Percentiles rank a stretch among this genome's conserved stretches.
phyloP scores from a whole-genome alignment of 2,113 vertebrate genomes.

The Chlamydotis undulata region DNA sequence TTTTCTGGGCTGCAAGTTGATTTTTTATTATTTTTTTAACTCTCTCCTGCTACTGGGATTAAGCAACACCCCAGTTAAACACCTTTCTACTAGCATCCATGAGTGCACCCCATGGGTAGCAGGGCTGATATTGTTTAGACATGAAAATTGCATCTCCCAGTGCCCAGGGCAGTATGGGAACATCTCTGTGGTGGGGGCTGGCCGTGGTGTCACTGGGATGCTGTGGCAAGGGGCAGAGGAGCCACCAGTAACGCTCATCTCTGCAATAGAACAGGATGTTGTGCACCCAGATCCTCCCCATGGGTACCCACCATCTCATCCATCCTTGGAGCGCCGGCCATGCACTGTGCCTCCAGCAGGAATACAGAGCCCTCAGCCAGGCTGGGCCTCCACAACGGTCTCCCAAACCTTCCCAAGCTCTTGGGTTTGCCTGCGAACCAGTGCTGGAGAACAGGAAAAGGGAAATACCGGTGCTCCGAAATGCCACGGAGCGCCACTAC shows the following conservation, averaged over 20 bases:
- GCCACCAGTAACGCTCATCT: neutral
- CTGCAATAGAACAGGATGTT: neutral
- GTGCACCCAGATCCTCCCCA: neutral
- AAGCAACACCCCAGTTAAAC: neutral
- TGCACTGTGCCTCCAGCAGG: no score
- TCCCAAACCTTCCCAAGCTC: neutral
- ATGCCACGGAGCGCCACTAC: neutral
- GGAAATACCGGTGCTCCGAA: neutral
- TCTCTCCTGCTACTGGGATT: neutral
- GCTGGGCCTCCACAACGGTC: neutral
- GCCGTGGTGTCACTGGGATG: rapidly evolving
- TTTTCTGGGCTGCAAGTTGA: constrained; percentile 12
- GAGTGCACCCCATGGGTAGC: neutral
- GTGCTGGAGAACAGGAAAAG: neutral
- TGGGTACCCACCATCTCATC: rapidly evolving
- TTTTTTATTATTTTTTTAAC: neutral
- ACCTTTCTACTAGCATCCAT: neutral
- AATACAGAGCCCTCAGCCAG: neutral
- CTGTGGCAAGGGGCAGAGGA: neutral
- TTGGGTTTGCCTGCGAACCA: neutral
- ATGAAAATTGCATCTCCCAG: neutral
- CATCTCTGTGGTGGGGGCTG: neutral
- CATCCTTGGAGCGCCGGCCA: neutral
- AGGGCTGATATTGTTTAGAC: neutral
- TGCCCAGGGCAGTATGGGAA: neutral